Evolutionary conservation across 2,113 vertebrate genomes (phyloP).

Genomic region (Pantherophis guttatus): DNA sequence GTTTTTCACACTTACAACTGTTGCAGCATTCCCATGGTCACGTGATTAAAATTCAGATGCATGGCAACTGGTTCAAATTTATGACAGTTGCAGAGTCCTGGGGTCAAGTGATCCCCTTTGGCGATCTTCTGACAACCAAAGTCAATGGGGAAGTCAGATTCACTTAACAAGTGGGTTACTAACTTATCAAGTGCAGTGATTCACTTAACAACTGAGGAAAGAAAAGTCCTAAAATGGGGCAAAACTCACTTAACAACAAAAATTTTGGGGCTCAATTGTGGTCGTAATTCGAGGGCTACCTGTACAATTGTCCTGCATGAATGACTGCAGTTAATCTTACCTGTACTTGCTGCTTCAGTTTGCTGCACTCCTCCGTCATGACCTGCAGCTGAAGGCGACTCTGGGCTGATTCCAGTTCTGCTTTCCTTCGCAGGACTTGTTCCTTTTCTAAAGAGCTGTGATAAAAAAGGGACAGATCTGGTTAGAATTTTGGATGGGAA

Average conservation of each 20-base stretch:
- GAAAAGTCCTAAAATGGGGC: neutral
- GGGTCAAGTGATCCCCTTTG: neutral
- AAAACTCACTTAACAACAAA: neutral
- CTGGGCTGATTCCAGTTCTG: constrained; percentile 90
- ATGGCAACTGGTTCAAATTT: too few relatives aligned
- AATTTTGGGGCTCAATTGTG: neutral
- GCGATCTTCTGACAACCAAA: neutral
- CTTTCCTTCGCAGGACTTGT: constrained; percentile 79
- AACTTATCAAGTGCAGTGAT: neutral
- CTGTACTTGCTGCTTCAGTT: constrained; percentile 83
- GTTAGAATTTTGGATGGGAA: neutral
- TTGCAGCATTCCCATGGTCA: too few relatives aligned
- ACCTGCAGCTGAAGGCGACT: constrained; percentile 89
- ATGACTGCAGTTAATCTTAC: constrained; percentile 56
- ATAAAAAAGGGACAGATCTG: neutral
- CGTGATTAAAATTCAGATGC: too few relatives aligned
- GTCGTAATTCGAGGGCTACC: neutral
- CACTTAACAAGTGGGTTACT: neutral
- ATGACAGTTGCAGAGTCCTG: too few relatives aligned
- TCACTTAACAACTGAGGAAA: neutral
- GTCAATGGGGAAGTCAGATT: neutral
- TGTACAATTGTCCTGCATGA: neutral
- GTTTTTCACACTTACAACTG: too few relatives aligned
- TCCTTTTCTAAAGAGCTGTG: constrained; percentile 84
- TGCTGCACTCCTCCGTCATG: constrained; percentile 81